A percentile compares a stretch with the other conserved stretches of the same genome.
Evolutionary conservation across 2,888 invertebrate genomes (phyloP).

Genomic region (Nematopogon swammerdamellus): DNA sequence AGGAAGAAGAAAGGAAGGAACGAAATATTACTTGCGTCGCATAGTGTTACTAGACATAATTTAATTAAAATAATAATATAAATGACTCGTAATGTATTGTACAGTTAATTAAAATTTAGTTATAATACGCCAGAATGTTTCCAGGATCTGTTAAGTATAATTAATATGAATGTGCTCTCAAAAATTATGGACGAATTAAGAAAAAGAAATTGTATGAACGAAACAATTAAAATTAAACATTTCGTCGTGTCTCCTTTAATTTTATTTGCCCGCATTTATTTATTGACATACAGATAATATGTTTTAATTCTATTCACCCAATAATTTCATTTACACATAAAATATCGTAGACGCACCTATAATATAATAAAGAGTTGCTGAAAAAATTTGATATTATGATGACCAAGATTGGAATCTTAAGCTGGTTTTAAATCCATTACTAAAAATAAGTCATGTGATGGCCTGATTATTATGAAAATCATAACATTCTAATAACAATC

Average conservation of each 20-base stretch:
- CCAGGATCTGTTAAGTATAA: conserved; percentile 53
- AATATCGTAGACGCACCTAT: no score
- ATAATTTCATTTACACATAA: no score
- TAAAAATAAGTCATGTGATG: no score
- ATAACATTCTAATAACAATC: no score
- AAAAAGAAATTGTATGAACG: conserved; percentile 52
- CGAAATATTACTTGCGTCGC: neutral
- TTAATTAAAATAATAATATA: conserved; percentile 17
- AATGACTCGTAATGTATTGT: conserved; percentile 54
- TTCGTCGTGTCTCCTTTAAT: conserved; percentile 52
- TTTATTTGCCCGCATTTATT: conserved; percentile 21
- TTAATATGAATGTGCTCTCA: conserved; percentile 49
- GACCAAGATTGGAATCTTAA: no score
- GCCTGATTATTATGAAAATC: no score
- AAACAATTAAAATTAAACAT: conserved; percentile 50
- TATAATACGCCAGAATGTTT: conserved; percentile 47
- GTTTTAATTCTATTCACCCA: conserved; percentile 7
- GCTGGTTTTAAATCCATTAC: no score
- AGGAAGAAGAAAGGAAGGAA: no score
- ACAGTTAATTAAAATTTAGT: conserved; percentile 55
- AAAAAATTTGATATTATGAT: no score
- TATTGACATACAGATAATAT: conserved; percentile 6
- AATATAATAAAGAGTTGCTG: no score
- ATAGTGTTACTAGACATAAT: conserved; percentile 1
- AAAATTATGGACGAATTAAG: conserved; percentile 56